Base-by-base conservation (phyloP, 2,113 vertebrate genomes). In the Scopus umbretta region DNA sequence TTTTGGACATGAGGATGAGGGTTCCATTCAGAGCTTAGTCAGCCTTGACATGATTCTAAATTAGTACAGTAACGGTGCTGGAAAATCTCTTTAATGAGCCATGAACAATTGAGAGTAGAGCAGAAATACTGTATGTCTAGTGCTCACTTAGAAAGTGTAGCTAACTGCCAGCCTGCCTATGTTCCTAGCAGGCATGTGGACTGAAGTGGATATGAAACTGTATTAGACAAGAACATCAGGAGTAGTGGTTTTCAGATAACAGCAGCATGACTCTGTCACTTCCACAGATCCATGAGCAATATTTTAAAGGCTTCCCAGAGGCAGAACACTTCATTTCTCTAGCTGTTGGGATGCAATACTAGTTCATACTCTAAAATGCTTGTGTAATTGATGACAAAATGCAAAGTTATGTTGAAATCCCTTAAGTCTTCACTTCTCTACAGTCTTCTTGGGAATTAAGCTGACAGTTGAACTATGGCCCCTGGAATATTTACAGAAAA, bases 71-170 rank as follows among this genome's bases (percentile, higher is more conserved):
- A 93, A 58, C 47, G 2, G 71, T 70, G 59, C 82, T 96, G 78
- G 91, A 86, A 93, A 94, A 93, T 95, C 86, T 96, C 88, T 90
- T 81, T 88, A 96, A 90, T 92, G 92, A 97, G 72, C 93, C 89
- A 10, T 94, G 88, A 95, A 95, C 27, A 47, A 78, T 42, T 34
- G 63, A 79, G 58, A 95, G 92, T 21, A 67, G 55, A 81, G 71
- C 78, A 96, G 83, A 94, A 95, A 88, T 81, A 42, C 78, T 81
- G 3, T 61, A 63, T 12, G 4, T 42, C 11, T 53, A 61, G 53
- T 22, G 6, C 73, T 86, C 3, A 0, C 84, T 88, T 94, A 76
- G 82, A 23, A 65, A 83, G 32, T 49, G 55, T n/a, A 19, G 88
- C 53, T 56, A 21, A 49, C 62, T 93, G 92, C 93, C 84, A 80